Conservation (phyloP, 2,888 invertebrate species). For the Orchesellides sinensis region DNA sequence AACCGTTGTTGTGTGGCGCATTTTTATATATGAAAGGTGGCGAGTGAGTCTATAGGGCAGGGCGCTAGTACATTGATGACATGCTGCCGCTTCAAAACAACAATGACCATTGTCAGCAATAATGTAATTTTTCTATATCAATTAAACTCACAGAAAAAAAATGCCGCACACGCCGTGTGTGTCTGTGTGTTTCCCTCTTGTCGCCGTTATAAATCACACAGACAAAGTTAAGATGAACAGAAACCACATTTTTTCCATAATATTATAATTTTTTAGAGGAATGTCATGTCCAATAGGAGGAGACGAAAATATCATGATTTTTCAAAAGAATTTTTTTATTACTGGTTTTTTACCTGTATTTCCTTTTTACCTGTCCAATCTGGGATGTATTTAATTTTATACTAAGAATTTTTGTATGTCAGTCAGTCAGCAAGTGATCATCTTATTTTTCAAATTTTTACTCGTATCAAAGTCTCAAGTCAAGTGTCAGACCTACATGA, state of each 20-base stretch:
- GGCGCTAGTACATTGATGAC: no score
- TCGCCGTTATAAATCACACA: not conserved
- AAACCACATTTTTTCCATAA: not conserved
- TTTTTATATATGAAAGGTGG: no score
- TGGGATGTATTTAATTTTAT: not conserved
- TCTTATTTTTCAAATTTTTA: slow-evolving; percentile 21
- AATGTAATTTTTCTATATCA: not conserved
- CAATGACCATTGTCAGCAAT: not conserved
- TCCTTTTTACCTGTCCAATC: not conserved
- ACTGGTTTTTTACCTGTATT: not conserved
- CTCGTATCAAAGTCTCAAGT: not conserved
- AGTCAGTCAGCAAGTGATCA: no score
- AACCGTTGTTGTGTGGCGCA: no score
- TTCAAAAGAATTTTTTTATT: not conserved
- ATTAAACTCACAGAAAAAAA: not conserved
- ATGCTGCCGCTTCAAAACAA: no score
- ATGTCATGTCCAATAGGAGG: slow-evolving; percentile 59
- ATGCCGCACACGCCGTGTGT: no score
- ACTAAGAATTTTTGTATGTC: not conserved
- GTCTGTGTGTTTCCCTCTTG: not conserved
- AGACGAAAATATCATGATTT: slow-evolving; percentile 15
- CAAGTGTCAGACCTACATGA: slow-evolving; percentile 41
- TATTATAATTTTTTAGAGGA: slow-evolving; percentile 5
- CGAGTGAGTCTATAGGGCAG: no score
- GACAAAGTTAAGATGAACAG: not conserved